These are phyloP conservation scores for Furcifer pardalis DNA, from an alignment of 2,797 vertebrate genomes.

Conservation along the genomic window DNA sequence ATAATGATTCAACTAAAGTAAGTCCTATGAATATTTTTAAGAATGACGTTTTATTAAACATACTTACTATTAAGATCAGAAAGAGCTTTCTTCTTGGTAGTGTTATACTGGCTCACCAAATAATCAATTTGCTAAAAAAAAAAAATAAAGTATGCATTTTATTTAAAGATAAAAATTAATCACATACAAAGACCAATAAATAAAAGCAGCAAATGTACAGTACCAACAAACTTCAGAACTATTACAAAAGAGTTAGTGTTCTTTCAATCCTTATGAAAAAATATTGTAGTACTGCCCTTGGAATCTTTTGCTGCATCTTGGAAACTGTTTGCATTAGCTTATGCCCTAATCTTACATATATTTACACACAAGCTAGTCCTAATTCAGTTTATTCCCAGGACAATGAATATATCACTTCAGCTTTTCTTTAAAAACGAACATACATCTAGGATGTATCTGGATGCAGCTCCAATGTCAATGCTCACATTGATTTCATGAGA, in stretches of 20 bases:
- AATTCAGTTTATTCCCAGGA: too few relatives aligned
- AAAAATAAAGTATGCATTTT: conserved; percentile 42
- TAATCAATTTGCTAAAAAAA: conserved; percentile 91
- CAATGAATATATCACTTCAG: too few relatives aligned
- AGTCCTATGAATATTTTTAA: conserved; percentile 1
- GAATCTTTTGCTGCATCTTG: too few relatives aligned
- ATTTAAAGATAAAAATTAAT: conserved; percentile 9
- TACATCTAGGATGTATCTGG: too few relatives aligned
- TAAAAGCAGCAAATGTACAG: background rate
- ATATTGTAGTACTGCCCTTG: too few relatives aligned
- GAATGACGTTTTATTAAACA: background rate
- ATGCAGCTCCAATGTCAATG: background rate
- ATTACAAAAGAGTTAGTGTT: too few relatives aligned
- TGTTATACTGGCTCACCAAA: conserved; percentile 86
- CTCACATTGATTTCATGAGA: background rate
- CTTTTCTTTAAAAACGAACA: too few relatives aligned
- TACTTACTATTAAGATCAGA: conserved; percentile 93
- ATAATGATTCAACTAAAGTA: background rate
- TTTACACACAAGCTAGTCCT: too few relatives aligned
- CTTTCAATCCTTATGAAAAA: too few relatives aligned
- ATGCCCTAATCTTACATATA: too few relatives aligned
- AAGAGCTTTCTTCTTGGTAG: conserved; percentile 87
- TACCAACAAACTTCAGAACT: background rate
- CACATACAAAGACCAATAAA: background rate
- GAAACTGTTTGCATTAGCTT: too few relatives aligned